A percentile compares a stretch with the other conserved stretches of the same genome.
phyloP scores from a whole-genome alignment of 2,888 invertebrate genomes.

The Agriopis marginaria region DNA sequence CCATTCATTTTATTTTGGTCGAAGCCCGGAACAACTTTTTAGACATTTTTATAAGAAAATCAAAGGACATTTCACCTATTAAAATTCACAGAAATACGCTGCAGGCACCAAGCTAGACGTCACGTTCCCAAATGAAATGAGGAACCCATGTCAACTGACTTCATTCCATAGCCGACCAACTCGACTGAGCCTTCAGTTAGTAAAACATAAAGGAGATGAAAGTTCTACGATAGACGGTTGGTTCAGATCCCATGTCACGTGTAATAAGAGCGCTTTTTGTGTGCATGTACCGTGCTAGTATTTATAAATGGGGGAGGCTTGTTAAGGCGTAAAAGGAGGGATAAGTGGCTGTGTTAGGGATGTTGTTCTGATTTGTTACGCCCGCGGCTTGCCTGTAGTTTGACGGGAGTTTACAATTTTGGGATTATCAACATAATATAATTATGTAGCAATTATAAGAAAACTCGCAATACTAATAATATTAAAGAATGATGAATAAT shows the following conservation, averaged over 20 bases:
- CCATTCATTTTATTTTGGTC: too few species aligned
- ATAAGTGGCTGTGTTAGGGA: slow-evolving; percentile 21
- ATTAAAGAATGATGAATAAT: too few species aligned
- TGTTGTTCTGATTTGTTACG: slow-evolving; percentile 18
- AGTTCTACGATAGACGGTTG: slow-evolving; percentile 11
- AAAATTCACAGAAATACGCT: slow-evolving; percentile 23
- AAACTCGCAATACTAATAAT: too few species aligned
- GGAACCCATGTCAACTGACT: slow-evolving; percentile 53
- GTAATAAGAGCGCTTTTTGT: slow-evolving; percentile 31
- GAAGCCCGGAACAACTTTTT: too few species aligned
- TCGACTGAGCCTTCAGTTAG: slow-evolving; percentile 30
- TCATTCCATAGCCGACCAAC: slow-evolving; percentile 47
- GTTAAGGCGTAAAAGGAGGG: slow-evolving; percentile 28
- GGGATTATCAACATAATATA: not conserved
- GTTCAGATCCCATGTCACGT: slow-evolving; percentile 1
- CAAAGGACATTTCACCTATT: not conserved
- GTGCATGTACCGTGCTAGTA: slow-evolving; percentile 32
- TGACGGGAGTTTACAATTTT: not conserved
- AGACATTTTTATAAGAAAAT: not conserved
- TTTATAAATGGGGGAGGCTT: slow-evolving; percentile 25
- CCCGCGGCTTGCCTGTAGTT: slow-evolving; percentile 2
- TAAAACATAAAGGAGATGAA: not conserved
- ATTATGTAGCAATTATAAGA: too few species aligned
- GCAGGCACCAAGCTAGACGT: slow-evolving; percentile 44
- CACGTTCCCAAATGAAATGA: slow-evolving; percentile 51